phyloP scores from a whole-genome alignment of 2,888 invertebrate genomes.

The Erpobdella octoculata region DNA sequence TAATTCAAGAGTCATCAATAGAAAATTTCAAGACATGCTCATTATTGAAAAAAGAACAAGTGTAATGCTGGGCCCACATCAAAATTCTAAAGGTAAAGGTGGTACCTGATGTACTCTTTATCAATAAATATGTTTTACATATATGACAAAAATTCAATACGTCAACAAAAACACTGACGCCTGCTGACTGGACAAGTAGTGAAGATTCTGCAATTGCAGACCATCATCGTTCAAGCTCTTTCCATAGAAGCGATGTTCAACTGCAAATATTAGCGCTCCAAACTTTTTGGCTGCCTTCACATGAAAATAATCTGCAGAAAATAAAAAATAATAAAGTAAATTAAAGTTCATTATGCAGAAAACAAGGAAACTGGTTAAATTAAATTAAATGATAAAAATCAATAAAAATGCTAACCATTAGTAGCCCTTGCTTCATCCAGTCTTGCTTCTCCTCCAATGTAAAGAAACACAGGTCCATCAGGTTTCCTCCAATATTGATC shows the following conservation, averaged over 20 bases:
- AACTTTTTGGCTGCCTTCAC: slow-evolving; percentile 39
- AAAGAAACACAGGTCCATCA: slow-evolving; percentile 40
- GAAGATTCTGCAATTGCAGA: slow-evolving; percentile 37
- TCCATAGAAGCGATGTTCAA: slow-evolving; percentile 43
- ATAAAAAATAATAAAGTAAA: background rate
- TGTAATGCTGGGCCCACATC: no score
- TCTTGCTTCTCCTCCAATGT: slow-evolving; percentile 42
- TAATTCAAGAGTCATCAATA: no score
- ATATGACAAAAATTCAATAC: no score
- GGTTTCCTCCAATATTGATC: slow-evolving; percentile 36
- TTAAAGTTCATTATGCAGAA: no score
- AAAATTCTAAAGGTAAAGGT: no score
- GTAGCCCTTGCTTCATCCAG: slow-evolving; percentile 26
- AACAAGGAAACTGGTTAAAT: no score
- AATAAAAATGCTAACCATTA: background rate
- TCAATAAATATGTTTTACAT: no score
- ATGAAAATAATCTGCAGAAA: slow-evolving; percentile 37
- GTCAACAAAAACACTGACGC: slow-evolving; percentile 42
- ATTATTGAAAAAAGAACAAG: no score
- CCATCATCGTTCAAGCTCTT: slow-evolving; percentile 42
- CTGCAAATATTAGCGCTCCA: slow-evolving; percentile 40
- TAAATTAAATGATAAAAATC: background rate
- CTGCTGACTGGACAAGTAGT: slow-evolving; percentile 42
- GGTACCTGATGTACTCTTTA: no score
- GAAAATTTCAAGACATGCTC: no score